phyloP scores from a whole-genome alignment of 92 coral and sea anemone genomes.

The Epizoanthus rinbou region DNA sequence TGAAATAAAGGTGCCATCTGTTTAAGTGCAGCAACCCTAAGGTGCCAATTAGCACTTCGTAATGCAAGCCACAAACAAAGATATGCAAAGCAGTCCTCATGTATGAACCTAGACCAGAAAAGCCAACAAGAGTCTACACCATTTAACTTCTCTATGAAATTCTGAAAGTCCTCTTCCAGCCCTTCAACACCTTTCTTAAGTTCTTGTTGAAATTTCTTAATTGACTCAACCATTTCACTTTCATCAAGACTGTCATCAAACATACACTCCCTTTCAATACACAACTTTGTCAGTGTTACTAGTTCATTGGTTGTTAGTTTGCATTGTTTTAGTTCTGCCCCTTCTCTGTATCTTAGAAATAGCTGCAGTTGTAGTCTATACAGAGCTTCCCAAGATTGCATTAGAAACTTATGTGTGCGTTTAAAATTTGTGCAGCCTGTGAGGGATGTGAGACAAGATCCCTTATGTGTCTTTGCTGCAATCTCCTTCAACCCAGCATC shows the following conservation, averaged over 20 bases:
- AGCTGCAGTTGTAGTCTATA: no score
- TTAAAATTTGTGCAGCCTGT: background rate
- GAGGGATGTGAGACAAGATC: background rate
- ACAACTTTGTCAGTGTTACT: no score
- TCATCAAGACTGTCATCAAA: no score
- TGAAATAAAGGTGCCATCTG: conserved; percentile 34
- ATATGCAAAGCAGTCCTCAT: background rate
- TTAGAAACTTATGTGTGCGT: background rate
- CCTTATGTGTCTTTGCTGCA: conserved; percentile 3
- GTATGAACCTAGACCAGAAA: conserved; percentile 21
- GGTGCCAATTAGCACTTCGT: conserved; percentile 16
- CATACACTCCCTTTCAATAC: no score
- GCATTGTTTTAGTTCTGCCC: no score
- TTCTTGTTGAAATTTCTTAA: background rate
- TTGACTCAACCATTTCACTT: no score
- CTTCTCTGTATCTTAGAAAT: no score
- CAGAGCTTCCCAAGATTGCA: conserved; percentile 12
- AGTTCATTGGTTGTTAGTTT: no score
- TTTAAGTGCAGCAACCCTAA: conserved; percentile 13
- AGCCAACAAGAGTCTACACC: conserved; percentile 8
- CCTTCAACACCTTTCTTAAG: background rate
- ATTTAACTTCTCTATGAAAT: background rate
- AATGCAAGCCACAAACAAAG: conserved; percentile 15
- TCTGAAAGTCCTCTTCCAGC: conserved; percentile 10
- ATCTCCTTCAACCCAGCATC: conserved; percentile 18